A percentile compares a stretch with the other conserved stretches of the same genome.
These are phyloP conservation scores for Serranochromis macrocephalus DNA, from an alignment of 2,113 vertebrate species.

Conservation along the genomic window DNA sequence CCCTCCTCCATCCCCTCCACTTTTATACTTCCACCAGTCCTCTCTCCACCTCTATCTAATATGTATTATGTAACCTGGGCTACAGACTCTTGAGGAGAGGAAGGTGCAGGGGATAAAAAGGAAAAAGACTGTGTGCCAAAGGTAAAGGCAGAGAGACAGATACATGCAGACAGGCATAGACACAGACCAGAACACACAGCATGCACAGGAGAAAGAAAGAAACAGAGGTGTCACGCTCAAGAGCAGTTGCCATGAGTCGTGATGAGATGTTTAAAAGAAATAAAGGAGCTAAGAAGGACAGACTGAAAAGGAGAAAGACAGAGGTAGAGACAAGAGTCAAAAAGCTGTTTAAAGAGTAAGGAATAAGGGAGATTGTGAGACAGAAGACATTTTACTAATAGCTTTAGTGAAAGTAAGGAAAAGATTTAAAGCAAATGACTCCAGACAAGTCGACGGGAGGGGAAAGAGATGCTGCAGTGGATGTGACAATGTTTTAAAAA, in stretches of 20 bases:
- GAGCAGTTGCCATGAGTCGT: not conserved
- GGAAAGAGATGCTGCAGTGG: not conserved
- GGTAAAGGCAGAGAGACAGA: not conserved
- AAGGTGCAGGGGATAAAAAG: not conserved
- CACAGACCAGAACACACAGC: not conserved
- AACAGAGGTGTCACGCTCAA: not conserved
- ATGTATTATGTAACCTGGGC: slow-evolving; percentile 39
- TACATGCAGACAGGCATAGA: not conserved
- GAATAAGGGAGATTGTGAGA: not conserved
- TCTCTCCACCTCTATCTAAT: slow-evolving; percentile 21
- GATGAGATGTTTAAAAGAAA: not conserved
- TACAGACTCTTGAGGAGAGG: slow-evolving; percentile 7
- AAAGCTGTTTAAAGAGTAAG: not conserved
- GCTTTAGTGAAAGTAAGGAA: not conserved
- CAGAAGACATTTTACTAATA: not conserved
- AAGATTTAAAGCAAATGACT: not conserved
- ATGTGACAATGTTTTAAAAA: not conserved
- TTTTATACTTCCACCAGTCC: not conserved
- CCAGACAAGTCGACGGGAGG: not conserved
- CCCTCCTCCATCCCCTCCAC: not conserved
- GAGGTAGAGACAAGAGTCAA: not conserved
- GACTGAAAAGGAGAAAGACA: not conserved
- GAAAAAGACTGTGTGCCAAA: not conserved
- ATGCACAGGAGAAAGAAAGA: not conserved
- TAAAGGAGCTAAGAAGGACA: not conserved